Percentiles rank a stretch among this genome's conserved stretches.
Conservation (phyloP, 2,888 invertebrate species). For the Linnaemya tessellans region DNA sequence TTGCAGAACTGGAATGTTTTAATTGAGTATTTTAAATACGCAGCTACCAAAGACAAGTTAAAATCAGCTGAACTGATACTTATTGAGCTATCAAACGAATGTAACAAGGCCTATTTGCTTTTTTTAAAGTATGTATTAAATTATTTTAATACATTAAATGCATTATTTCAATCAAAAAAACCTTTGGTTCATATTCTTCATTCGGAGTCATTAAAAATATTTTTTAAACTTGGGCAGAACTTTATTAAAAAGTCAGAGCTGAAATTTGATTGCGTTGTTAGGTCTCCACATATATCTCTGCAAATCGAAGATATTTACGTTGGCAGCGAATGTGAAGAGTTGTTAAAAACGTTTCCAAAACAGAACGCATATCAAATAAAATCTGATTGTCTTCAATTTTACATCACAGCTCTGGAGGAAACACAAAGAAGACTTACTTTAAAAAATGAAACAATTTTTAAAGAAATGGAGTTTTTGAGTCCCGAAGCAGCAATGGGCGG, state of each 20-base stretch:
- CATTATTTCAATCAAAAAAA: conserved; percentile 72
- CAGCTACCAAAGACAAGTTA: conserved; percentile 61
- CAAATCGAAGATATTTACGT: conserved; percentile 31
- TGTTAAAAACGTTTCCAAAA: conserved; percentile 28
- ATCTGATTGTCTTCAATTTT: conserved; percentile 42
- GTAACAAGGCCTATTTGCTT: too few species aligned
- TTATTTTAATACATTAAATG: conserved; percentile 72
- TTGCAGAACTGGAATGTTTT: conserved; percentile 68
- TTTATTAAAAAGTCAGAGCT: too few species aligned
- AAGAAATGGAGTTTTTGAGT: conserved; percentile 43
- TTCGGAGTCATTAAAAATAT: conserved; percentile 2
- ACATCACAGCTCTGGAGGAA: conserved; percentile 24
- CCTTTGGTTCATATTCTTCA: conserved; percentile 68
- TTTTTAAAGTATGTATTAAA: conserved; percentile 71
- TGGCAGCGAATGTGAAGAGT: conserved; percentile 40
- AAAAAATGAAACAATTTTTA: conserved; percentile 17
- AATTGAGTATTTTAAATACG: conserved; percentile 54
- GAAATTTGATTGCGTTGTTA: too few species aligned
- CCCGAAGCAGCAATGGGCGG: conserved; percentile 6
- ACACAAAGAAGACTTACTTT: not conserved
- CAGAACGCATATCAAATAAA: conserved; percentile 21
- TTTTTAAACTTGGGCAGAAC: too few species aligned
- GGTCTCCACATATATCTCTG: too few species aligned
- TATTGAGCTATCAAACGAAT: too few species aligned
- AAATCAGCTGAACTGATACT: conserved; percentile 69